phyloP scores from a whole-genome alignment of 2,797 vertebrate species.

The Falco cherrug region DNA sequence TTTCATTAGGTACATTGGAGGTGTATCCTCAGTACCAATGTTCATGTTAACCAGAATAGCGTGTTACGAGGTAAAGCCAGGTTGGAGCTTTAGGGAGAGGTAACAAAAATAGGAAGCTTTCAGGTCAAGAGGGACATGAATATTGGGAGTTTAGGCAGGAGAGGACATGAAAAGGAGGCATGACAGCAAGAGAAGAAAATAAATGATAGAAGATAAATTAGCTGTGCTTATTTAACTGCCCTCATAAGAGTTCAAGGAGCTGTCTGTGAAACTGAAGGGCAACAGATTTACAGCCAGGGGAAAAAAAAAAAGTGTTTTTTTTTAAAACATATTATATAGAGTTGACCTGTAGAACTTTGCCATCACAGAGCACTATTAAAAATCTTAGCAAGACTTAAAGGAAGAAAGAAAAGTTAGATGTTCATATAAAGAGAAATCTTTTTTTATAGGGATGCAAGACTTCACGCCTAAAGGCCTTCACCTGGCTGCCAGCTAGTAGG shows the following conservation, averaged over 20 bases:
- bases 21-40: neutral
- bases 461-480: neutral
- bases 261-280: neutral
- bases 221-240: neutral
- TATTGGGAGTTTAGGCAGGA: neutral
- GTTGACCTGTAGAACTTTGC: neutral
- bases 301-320: fast-evolving
- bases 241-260: neutral
- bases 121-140: neutral
- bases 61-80: neutral
- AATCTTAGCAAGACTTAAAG: neutral
- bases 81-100: neutral
- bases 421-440: neutral
- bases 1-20: neutral
- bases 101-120: neutral
- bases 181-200: neutral
- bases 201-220: neutral
- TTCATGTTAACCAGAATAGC: neutral
- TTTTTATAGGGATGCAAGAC: neutral
- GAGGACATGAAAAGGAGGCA: neutral
- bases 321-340: neutral
- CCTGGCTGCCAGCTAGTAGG: neutral
- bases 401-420: neutral
- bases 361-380: neutral
- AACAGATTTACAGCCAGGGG: neutral